Base-by-base conservation (phyloP, 2,797 vertebrate genomes). In the Gymnoscopelus microlampas region DNA sequence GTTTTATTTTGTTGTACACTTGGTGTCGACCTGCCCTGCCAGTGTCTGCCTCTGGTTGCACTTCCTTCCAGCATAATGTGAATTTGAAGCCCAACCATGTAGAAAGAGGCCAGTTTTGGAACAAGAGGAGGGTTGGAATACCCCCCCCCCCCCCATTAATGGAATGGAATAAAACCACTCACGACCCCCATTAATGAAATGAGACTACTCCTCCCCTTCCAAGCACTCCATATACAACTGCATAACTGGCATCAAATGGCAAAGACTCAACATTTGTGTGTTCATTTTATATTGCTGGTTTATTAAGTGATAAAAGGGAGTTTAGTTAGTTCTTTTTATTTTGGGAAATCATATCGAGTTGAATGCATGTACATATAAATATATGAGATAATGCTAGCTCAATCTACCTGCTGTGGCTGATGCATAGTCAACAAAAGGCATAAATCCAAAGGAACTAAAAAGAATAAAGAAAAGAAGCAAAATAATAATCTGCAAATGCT, bases 331-430 rank as follows among this genome's bases (percentile, higher is more conserved):
- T 55, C 50, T 63, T 86, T 83, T 66, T 61, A 65, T 78, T 75
- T 76, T 53, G 79, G 84, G 94, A 92, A 95, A 91, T 90, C 89
- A 90, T 96, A 95, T 94, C 93, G 94, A 94, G 93, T 94, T 94
- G 95, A 97, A 95, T 96, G 97, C 96, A 97, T 98, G 96, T 97
- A 94, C 93, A 92, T 94, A 93, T 89, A 83, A 75, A 88, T 84
- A 94, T 93, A 92, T 85, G 69, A 95, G 94, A 93, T 90, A 94
- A 95, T 93, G 95, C 96, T 96, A 96, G 96, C 94, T 97, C 93
- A 94, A 94, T 95, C 94, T 95, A 95, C 95, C 94, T 96, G 95
- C 95, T 94, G 93, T 95, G 94, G 96, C 94, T 92, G 94, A 97
- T 96, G 95, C 94, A 96, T 95, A 94, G 93, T 92, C 90, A 95